Base-by-base conservation (phyloP, 2,797 vertebrate species). In the Discoglossus pictus region DNA sequence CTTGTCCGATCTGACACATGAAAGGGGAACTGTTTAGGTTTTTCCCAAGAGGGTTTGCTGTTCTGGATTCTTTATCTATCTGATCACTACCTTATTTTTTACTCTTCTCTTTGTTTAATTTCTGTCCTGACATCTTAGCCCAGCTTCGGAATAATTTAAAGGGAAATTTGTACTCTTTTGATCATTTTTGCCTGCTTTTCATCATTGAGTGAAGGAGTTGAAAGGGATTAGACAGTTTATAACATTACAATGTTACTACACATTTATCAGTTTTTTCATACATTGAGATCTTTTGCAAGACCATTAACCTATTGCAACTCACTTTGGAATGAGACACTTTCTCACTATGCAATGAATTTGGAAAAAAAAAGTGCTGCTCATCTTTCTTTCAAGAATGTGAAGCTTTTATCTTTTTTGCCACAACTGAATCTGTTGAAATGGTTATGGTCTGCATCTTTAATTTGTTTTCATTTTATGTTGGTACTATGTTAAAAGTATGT, bases 11-110 rank as follows among this genome's bases (percentile, higher is more conserved):
- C 15, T 43, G 55, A 43, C 55, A 58, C 55, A 43, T 58, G 25
- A 43, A 56, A 58, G 38, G 55, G 23, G 9, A 58, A 39, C 21
- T 58, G 55, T 58, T 58, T 58, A 58, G 20, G 15, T 58, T 43
- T 43, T 50, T 50, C 46, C 23, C 23, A 50, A 50, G 12, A 27
- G 46, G 23, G 4, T 47, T 50, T 50, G 4, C 21, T 27, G 23
- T 21, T 58, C 55, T 58, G 55, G 55, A 15, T 38, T 43, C 25
- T 36, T 13, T 56, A 24, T 56, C 35, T 56, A 40, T 38, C 36
- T 40, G 36, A 56, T 40, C 36, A 27, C 42, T 56, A 56, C 53
- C n/a, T 43, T 58, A 27, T 58, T 20, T 42, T 56, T 56, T 56
- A 40, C 13, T n/a, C 12, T n/a, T n/a, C n/a, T 16, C 53, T 40